Percentiles rank a stretch among this genome's conserved stretches.
Conservation (phyloP, 2,797 vertebrate species). For the Ficedula albicollis region DNA sequence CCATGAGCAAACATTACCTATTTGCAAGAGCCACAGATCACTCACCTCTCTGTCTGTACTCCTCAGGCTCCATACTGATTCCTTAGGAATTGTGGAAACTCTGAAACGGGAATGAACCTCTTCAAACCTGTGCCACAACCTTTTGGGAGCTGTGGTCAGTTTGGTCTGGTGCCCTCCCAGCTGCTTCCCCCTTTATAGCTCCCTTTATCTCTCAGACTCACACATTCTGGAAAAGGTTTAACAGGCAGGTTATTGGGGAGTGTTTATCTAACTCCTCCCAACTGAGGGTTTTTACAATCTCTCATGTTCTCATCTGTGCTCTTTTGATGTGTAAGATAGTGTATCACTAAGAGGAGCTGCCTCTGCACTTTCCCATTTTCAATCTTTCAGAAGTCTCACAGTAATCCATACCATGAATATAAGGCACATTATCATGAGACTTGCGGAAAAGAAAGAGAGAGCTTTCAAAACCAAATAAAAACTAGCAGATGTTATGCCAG, state of each 20-base stretch:
- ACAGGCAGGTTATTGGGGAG: constrained; percentile 58
- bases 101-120: neutral
- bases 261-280: constrained; percentile 60
- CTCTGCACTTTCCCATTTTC: neutral
- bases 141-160: neutral
- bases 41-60: constrained; percentile 81
- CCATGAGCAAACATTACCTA: fast-evolving
- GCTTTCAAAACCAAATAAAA: neutral
- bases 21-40: neutral
- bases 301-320: constrained; percentile 24
- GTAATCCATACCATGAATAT: neutral
- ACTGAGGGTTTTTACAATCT: neutral
- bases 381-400: neutral
- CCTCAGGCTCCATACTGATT: constrained; percentile 69
- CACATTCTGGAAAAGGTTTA: constrained; percentile 47
- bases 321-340: constrained; percentile 67
- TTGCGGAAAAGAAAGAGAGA: neutral
- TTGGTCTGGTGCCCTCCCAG: neutral
- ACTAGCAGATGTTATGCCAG: neutral
- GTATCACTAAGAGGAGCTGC: neutral
- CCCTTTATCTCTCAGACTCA: constrained; percentile 56
- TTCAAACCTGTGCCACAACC: neutral
- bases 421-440: neutral
- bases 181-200: constrained; percentile 61
- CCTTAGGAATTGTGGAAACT: neutral